A percentile compares a stretch with the other conserved stretches of the same genome.
These are phyloP conservation scores for Perdita meconis DNA, from an alignment of 2,888 invertebrate genomes.

Conservation along the genomic window DNA sequence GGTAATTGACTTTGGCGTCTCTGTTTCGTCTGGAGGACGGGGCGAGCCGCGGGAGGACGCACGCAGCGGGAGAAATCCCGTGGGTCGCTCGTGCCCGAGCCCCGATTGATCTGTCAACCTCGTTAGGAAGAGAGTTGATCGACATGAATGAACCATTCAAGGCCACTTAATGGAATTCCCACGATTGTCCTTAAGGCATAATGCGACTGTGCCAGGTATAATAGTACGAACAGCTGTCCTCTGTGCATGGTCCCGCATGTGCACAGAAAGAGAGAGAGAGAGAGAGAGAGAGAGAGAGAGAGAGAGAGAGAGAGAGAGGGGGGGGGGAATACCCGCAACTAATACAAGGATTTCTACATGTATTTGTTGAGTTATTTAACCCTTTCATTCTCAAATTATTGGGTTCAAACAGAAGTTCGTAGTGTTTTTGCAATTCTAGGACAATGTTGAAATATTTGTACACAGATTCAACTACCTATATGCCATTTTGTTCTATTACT, in stretches of 20 bases:
- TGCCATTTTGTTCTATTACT: no score
- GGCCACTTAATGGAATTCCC: constrained; percentile 83
- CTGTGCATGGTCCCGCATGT: constrained; percentile 15
- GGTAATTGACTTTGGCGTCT: constrained; percentile 73
- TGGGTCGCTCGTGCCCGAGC: constrained; percentile 66
- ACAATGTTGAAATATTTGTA: no score
- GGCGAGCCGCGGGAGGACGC: constrained; percentile 36
- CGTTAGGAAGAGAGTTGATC: constrained; percentile 82
- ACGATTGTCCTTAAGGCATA: constrained; percentile 83
- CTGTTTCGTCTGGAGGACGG: constrained; percentile 49
- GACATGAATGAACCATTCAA: constrained; percentile 84
- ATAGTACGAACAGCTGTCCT: constrained; percentile 73
- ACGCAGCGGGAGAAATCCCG: constrained; percentile 69
- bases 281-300: no score
- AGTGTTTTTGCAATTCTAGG: no score
- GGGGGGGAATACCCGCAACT: no score
- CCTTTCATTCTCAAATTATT: no score
- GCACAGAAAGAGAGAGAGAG: constrained; percentile 21
- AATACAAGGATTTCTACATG: no score
- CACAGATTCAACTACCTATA: no score
- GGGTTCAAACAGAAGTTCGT: no score
- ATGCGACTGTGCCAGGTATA: constrained; percentile 77
- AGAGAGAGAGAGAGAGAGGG: no score
- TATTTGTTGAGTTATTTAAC: no score
- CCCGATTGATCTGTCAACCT: constrained; percentile 84